phyloP scores from a whole-genome alignment of 1,140 invertebrate genomes.

The Lordiphosa stackelbergi region DNA sequence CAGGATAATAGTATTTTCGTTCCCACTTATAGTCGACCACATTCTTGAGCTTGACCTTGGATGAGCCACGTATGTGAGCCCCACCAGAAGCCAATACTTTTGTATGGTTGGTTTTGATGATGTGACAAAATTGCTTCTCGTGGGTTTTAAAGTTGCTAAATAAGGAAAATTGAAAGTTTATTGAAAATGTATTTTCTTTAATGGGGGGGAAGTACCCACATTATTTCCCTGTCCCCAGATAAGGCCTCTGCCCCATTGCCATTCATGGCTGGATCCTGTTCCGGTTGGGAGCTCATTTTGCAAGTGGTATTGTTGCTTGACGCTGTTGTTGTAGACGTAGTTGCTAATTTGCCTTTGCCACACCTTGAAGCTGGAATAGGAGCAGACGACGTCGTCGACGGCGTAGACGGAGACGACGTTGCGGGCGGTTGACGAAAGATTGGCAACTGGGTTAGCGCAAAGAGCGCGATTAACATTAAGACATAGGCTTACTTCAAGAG shows the following conservation, averaged over 20 bases:
- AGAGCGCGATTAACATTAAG: slow-evolving; percentile 73
- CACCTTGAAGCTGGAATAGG: slow-evolving; percentile 49
- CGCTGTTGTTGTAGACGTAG: slow-evolving; percentile 17
- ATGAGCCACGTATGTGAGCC: slow-evolving; percentile 86
- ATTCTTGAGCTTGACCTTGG: slow-evolving; percentile 93
- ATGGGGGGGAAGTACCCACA: slow-evolving; percentile 19
- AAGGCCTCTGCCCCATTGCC: slow-evolving; percentile 39
- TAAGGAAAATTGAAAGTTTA: not conserved
- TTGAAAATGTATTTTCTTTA: not conserved
- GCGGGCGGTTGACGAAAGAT: slow-evolving; percentile 57
- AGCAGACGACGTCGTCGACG: slow-evolving; percentile 6
- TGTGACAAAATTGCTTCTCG: slow-evolving; percentile 84
- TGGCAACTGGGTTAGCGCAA: slow-evolving; percentile 66
- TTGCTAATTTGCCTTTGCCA: slow-evolving; percentile 47
- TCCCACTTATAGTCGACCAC: slow-evolving; percentile 97
- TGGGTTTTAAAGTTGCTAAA: slow-evolving; percentile 81
- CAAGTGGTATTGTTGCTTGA: slow-evolving; percentile 4
- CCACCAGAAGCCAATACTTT: slow-evolving; percentile 84
- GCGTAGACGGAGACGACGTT: slow-evolving; percentile 13
- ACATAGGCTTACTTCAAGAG: slow-evolving; percentile 52
- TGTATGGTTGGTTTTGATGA: slow-evolving; percentile 84
- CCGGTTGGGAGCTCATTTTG: slow-evolving; percentile 56
- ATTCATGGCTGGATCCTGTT: slow-evolving; percentile 37
- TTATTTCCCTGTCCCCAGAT: slow-evolving; percentile 14
- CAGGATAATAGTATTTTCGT: slow-evolving; percentile 88